phyloP scores from a whole-genome alignment of 2,888 invertebrate species.

The Cosmopolites sordidus region DNA sequence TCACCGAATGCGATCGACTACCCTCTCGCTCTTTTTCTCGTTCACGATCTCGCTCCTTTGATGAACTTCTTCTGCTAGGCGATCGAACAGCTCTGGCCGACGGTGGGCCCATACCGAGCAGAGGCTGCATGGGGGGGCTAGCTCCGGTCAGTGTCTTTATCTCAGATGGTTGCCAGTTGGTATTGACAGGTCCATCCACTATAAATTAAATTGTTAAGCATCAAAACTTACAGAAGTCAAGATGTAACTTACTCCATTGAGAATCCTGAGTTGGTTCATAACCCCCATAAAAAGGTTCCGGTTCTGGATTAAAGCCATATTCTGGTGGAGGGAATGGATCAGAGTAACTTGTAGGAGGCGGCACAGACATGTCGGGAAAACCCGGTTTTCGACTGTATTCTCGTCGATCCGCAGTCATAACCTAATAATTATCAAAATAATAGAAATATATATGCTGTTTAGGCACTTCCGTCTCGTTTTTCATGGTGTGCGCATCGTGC shows the following conservation, averaged over 20 bases:
- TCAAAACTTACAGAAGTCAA: neutral
- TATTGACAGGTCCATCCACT: constrained; percentile 35
- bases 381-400: constrained; percentile 74
- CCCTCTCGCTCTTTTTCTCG: constrained; percentile 50
- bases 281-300: constrained; percentile 49
- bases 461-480: no score
- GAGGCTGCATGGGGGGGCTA: constrained; percentile 45
- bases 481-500: no score
- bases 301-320: constrained; percentile 52
- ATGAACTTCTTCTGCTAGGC: constrained; percentile 27
- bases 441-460: neutral
- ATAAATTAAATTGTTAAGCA: constrained; percentile 5
- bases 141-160: constrained; percentile 69
- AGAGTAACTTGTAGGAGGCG: constrained; percentile 52
- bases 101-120: constrained; percentile 38
- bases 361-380: constrained; percentile 61
- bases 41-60: constrained; percentile 45
- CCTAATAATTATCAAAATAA: constrained; percentile 48
- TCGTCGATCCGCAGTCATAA: constrained; percentile 86
- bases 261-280: constrained; percentile 72
- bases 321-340: constrained; percentile 48
- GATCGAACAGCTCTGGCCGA: constrained; percentile 31
- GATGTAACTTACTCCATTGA: constrained; percentile 57
- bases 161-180: constrained; percentile 61
- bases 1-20: constrained; percentile 42